Evolutionary conservation across 2,797 vertebrate species (phyloP), one percentile per base, ranked within the genome.

Genomic region (Parauchenoglanis punctatus): DNA sequence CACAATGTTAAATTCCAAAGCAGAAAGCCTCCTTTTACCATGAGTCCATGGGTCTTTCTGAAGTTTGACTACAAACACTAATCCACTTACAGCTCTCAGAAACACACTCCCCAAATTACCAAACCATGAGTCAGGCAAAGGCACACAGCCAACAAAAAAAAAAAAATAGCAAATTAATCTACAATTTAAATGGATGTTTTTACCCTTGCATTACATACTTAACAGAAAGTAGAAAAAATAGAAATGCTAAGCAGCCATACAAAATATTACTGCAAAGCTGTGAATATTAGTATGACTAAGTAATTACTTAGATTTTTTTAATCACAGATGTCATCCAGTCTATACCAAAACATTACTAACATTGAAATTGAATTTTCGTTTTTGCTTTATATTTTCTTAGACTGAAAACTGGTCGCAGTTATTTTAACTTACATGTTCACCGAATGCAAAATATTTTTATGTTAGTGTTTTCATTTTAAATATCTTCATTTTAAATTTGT

Each of bases 1-100:
- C 86, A 90, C 13, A 35, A 63, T 85, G 20, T 86, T 85, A 85
- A 87, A 87, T 92, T 91, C 82, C 91, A 87, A 52, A 82, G 85
- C 82, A 90, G 87, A 81, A 86, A 87, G 70, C 44, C 12, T 82
- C 35, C 46, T 85, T 88, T 86, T 59, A 67, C 56, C 25, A 70
- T 59, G 58, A 80, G 12, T 44, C 76, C 58, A 56, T 46, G 52
- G 68, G 54, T 54, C 81, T 80, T 46, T 76, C 72, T 84, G 28
- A 52, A 49, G 70, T 46, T 56, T 20, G 49, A 61, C 77, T 90
- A n/a, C 56, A 70, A 75, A 81, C 61, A 83, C 58, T 88, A 85
- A 83, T 81, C 84, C 76, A 86, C 84, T 35, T 72, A 46, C 58
- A 88, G 81, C 67, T 54, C 52, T 31, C 28, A 63, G 18, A 81